Evolutionary conservation across 2,113 vertebrate species (phyloP).

Genomic region (Chionis minor): DNA sequence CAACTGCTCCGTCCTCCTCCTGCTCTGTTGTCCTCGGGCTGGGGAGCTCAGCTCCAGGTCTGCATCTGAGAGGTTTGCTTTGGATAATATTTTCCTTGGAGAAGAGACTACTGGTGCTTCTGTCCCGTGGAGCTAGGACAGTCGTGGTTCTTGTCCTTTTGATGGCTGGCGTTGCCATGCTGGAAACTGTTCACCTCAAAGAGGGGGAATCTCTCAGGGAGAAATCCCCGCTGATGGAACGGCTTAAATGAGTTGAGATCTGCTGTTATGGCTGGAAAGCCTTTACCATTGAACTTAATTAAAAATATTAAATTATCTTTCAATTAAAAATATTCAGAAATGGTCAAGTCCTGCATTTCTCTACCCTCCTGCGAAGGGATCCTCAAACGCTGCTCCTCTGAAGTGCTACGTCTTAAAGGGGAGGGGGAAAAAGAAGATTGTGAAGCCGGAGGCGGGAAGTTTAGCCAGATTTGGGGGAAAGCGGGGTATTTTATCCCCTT

Average conservation of each 20-base stretch:
- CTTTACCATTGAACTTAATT: neutral
- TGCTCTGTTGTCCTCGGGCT: neutral
- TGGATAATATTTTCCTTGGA: neutral
- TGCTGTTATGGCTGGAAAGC: neutral
- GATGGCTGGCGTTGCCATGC: rapidly evolving
- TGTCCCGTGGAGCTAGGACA: neutral
- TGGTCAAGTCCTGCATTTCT: neutral
- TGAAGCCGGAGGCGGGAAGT: neutral
- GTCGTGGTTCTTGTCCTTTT: neutral
- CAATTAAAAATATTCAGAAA: neutral
- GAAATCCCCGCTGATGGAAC: neutral
- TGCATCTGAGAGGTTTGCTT: neutral
- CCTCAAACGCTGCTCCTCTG: neutral
- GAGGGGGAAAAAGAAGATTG: too few relatives aligned
- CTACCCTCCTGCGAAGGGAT: neutral
- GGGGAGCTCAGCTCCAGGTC: neutral
- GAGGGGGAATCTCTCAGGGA: rapidly evolving
- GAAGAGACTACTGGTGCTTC: neutral
- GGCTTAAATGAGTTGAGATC: neutral
- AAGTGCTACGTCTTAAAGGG: neutral
- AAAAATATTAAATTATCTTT: neutral
- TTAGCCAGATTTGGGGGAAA: neutral
- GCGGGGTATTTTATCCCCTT: too few relatives aligned
- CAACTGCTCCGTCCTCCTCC: neutral
- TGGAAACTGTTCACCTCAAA: neutral